Base-by-base conservation (phyloP, 2,797 vertebrate genomes). In the Protosalanx chinensis region DNA sequence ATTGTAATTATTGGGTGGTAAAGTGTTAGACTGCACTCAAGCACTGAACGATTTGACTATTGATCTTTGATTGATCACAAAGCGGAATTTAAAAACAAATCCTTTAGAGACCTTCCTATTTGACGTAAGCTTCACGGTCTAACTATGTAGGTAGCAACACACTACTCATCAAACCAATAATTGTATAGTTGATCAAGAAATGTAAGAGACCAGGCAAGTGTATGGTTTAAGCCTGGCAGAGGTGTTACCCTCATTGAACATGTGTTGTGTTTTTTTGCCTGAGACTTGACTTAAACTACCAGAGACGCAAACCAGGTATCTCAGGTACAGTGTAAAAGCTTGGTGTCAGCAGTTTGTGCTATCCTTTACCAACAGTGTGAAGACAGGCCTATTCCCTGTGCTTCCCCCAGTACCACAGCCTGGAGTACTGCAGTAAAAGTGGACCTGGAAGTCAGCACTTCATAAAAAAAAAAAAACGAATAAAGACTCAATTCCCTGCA, bases 391-490 rank as follows among this genome's bases (percentile, higher is more conserved):
- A 70, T 64, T 61, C 53, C 70, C 75, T 71, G 70, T 73, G 72
- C 71, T 70, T 60, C 70, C 71, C 8, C 35, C 27, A 69, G 49
- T 72, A 62, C 60, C 61, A 41, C 56, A 64, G 76, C 72, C 75
- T 37, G 58, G 56, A 76, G 75, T 30, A 20, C 68, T 73, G 76
- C 70, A 77, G 72, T 87, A 82, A 86, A 83, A 81, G 78, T 85
- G 75, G 83, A 86, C 49, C 20, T 64, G 46, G 72, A 85, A 87
- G 85, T 88, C 89, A 90, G 86, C 89, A 86, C 79, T 91, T 90
- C 76, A 86, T 90, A 85, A 80, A 79, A 67, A 30, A 61, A 82
- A 80, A 79, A 71, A 57, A 79, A 74, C 77, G 86, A 88, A 89
- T 71, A 78, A 68, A 79, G 76, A 51, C 79, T 84, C 70, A 64